Conservation (phyloP, 2,797 vertebrate species). For the Okamejei kenojei region DNA sequence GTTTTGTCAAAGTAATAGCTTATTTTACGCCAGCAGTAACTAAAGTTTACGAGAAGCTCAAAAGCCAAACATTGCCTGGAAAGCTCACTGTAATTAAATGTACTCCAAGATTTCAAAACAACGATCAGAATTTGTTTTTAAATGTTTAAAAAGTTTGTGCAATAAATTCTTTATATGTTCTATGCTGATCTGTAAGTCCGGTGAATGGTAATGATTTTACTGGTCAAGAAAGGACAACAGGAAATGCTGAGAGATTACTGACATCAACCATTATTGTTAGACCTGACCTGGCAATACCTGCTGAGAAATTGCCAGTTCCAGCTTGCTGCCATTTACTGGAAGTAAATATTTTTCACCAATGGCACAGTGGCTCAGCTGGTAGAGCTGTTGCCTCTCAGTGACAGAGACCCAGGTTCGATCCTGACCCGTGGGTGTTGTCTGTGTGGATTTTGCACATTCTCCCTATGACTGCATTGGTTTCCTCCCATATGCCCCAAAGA, state of each 20-base stretch:
- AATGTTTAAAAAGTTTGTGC: not conserved
- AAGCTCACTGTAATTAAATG: not conserved
- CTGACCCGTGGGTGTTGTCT: too few species aligned
- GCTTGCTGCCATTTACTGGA: not conserved
- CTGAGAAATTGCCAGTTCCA: not conserved
- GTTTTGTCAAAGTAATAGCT: not conserved
- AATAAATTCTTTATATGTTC: not conserved
- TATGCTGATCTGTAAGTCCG: not conserved
- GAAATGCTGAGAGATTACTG: not conserved
- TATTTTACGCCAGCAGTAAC: not conserved
- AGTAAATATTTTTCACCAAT: not conserved
- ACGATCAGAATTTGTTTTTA: too few species aligned
- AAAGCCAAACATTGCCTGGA: conserved; percentile 21
- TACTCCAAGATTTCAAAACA: not conserved
- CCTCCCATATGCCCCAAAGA: too few species aligned
- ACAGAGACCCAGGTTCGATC: too few species aligned
- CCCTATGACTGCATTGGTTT: too few species aligned
- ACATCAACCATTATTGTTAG: not conserved
- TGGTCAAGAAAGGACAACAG: not conserved
- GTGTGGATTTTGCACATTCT: too few species aligned
- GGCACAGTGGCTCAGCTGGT: too few species aligned
- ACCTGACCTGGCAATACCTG: not conserved
- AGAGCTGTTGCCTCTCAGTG: too few species aligned
- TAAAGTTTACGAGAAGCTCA: not conserved
- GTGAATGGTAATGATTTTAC: not conserved